Conservation (phyloP, 2,113 vertebrate species). For the Neomonachus schauinslandi region DNA sequence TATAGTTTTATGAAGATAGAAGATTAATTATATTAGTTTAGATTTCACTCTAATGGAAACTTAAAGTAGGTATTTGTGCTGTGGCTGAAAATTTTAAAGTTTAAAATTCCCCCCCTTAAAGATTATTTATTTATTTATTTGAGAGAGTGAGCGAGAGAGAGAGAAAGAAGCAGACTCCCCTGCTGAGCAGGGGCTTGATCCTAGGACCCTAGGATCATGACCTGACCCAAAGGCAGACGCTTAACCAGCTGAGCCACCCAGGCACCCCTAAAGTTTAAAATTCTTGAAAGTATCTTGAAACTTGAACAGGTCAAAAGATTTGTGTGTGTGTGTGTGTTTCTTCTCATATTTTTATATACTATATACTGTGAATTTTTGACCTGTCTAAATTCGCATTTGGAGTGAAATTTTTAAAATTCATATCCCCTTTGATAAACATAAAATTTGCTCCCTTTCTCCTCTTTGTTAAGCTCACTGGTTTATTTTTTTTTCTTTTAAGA, state of each 20-base stretch:
- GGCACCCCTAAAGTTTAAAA: not conserved
- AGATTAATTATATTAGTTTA: conserved; percentile 11
- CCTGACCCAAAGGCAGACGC: no score
- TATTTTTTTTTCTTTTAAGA: not conserved
- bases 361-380: not conserved
- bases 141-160: not conserved
- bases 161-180: not conserved
- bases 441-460: conserved; percentile 27
- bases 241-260: no score
- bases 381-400: conserved; percentile 27
- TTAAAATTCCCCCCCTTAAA: not conserved
- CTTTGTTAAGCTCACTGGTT: not conserved
- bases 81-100: not conserved
- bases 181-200: no score
- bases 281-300: not conserved
- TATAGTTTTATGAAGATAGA: conserved; percentile 43
- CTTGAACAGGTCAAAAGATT: not conserved
- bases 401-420: not conserved
- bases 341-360: not conserved
- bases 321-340: not conserved
- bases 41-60: conserved; percentile 37
- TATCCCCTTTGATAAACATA: conserved; percentile 2
- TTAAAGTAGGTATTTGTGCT: not conserved
- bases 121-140: not conserved
- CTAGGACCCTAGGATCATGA: no score